Percentiles rank a stretch among this genome's conserved stretches.
Evolutionary conservation across 2,797 vertebrate species (phyloP).

Genomic region (Muscicapa striata): DNA sequence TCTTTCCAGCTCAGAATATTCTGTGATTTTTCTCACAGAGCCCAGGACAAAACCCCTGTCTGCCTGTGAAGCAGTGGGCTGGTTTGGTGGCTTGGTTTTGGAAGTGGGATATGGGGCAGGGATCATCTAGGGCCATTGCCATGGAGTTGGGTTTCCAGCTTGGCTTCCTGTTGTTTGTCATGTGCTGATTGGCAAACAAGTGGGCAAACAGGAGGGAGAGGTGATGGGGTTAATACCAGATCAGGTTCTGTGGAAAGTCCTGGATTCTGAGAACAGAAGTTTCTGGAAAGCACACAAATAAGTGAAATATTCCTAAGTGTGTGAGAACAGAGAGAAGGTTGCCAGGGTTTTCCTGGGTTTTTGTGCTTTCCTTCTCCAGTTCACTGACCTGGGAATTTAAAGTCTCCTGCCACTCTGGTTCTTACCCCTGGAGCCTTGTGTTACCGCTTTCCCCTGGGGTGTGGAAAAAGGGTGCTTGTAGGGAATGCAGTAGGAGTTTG

Average conservation of each 20-base stretch:
- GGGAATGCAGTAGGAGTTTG: background rate
- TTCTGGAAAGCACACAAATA: constrained; percentile 41
- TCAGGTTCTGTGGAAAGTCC: constrained; percentile 27
- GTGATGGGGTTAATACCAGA: constrained; percentile 46
- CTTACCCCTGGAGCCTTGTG: background rate
- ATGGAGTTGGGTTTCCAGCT: background rate
- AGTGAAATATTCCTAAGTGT: constrained; percentile 38
- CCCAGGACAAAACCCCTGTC: background rate
- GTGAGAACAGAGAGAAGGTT: background rate
- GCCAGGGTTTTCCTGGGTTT: background rate
- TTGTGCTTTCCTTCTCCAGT: background rate
- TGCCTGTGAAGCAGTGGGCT: background rate
- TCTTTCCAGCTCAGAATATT: background rate
- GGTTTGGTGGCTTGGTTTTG: background rate
- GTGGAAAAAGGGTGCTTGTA: background rate
- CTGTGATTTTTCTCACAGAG: background rate
- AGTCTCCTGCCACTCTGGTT: background rate
- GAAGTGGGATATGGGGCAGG: background rate
- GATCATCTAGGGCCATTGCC: background rate
- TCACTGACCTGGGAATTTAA: background rate
- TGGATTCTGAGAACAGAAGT: constrained; percentile 52
- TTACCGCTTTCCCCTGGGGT: background rate
- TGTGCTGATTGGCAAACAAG: constrained; percentile 28
- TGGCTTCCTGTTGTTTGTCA: constrained; percentile 13
- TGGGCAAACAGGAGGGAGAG: constrained; percentile 50